Conservation (phyloP, 2,113 vertebrate genomes). For the Lontra canadensis region DNA sequence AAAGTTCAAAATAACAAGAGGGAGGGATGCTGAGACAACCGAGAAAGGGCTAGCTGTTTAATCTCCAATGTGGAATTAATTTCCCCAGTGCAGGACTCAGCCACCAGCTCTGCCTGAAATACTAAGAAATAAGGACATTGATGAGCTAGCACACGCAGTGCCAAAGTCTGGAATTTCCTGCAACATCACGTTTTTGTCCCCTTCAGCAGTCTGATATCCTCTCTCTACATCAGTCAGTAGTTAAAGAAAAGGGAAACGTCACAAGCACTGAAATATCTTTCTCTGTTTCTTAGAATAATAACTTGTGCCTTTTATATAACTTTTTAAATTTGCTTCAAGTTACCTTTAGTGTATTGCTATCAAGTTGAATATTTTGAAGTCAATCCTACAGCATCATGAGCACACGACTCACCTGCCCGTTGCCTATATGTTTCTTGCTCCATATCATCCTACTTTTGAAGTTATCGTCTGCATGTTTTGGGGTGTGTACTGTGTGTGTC, state of each 20-base stretch:
- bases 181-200: background rate
- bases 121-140: background rate
- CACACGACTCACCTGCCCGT: accelerated
- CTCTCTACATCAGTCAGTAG: background rate
- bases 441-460: background rate
- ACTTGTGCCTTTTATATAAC: background rate
- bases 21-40: background rate
- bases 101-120: background rate
- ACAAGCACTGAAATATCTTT: background rate
- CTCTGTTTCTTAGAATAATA: background rate
- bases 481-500: accelerated
- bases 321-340: background rate
- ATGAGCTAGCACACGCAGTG: accelerated
- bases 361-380: background rate
- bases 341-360: background rate
- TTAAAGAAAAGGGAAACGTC: background rate
- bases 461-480: background rate
- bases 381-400: accelerated
- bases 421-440: background rate
- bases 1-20: background rate
- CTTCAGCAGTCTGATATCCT: background rate
- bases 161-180: background rate
- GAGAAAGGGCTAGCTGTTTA: background rate
- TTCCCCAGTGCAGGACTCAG: background rate
- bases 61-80: background rate